Base-by-base conservation (phyloP, 2,888 invertebrate genomes). In the Nudaria mundana region DNA sequence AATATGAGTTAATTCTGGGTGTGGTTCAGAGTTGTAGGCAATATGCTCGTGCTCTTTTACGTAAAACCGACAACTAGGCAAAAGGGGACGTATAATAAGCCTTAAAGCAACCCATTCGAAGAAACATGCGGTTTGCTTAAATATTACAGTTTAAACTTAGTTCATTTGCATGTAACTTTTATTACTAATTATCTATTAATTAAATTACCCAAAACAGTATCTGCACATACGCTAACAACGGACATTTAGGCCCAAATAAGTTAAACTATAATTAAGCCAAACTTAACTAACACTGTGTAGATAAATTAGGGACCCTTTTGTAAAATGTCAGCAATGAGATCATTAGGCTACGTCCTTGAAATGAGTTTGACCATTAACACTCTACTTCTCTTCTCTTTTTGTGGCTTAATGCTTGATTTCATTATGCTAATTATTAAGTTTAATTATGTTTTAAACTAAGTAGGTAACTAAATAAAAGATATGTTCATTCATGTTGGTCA, bases 281-380 rank as follows among this genome's bases (percentile, higher is more conserved):
- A 56, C 57, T 59, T 60, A 45, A 40, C 36, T 37, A 52, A 59
- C 36, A 26, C 63, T 76, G 83, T 78, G 81, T 74, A 81, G 81
- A 85, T 85, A 84, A 82, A 85, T 84, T 83, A 81, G 81, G 66
- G 76, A 83, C 85, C 85, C 85, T 84, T 83, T 83, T 81, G 84
- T 76, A 66, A 81, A 85, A 80, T 76, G 85, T 84, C 85, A 82
- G 76, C 80, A 57, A 60, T 65, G 60, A 57, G n/a, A n/a, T 73
- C 79, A 83, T 84, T 83, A 83, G 68, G 71, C 56, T 43, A 50
- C 59, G 65, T 55, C 76, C 76, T 74, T 80, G 81, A 80, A 73
- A 75, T 75, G 81, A 79, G 81, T 75, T 63, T n/a, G 65, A 67
- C 69, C 71, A 62, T 58, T 47, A 53, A 46, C 51, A 47, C 57